A percentile compares a stretch with the other conserved stretches of the same genome.
phyloP scores from a whole-genome alignment of 2,888 invertebrate species.

The Volucella inflata region DNA sequence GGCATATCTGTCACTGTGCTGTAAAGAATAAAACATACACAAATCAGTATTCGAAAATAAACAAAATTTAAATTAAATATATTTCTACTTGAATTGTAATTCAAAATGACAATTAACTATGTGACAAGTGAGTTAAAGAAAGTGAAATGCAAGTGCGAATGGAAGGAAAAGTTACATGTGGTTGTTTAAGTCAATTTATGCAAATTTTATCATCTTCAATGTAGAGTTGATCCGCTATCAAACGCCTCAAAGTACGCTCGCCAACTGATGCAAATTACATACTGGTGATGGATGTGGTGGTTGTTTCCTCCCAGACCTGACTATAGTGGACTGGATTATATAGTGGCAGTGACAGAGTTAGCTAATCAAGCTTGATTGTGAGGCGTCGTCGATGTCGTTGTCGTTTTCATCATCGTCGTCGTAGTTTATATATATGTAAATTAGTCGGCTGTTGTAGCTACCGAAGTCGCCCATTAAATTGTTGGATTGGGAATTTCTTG shows the following conservation, averaged over 20 bases:
- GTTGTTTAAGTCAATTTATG: slow-evolving; percentile 51
- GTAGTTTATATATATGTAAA: slow-evolving; percentile 26
- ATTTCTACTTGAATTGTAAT: slow-evolving; percentile 3
- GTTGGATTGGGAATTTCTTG: slow-evolving; percentile 53
- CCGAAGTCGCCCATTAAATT: slow-evolving; percentile 53
- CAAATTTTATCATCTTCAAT: slow-evolving; percentile 35
- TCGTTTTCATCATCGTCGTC: not conserved
- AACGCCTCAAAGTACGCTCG: slow-evolving; percentile 59
- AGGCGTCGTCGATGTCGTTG: slow-evolving; percentile 35
- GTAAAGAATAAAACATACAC: slow-evolving; percentile 36
- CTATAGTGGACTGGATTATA: slow-evolving; percentile 9
- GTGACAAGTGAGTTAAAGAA: slow-evolving; percentile 10
- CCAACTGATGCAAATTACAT: slow-evolving; percentile 70
- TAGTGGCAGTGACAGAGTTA: slow-evolving; percentile 22
- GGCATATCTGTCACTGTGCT: slow-evolving; percentile 72
- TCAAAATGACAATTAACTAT: not conserved
- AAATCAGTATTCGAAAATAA: slow-evolving; percentile 5
- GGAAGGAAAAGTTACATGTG: not conserved
- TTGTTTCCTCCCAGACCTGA: slow-evolving; percentile 61
- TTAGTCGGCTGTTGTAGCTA: too few species aligned
- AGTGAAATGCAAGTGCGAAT: slow-evolving; percentile 1
- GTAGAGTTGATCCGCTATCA: slow-evolving; percentile 25
- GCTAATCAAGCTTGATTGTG: slow-evolving; percentile 71
- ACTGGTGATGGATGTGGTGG: slow-evolving; percentile 54
- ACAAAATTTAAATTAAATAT: slow-evolving; percentile 4